Percentiles rank a stretch among this genome's conserved stretches.
Evolutionary conservation across 1,140 invertebrate genomes (phyloP).

Genomic region (Tetramorium alpestre): DNA sequence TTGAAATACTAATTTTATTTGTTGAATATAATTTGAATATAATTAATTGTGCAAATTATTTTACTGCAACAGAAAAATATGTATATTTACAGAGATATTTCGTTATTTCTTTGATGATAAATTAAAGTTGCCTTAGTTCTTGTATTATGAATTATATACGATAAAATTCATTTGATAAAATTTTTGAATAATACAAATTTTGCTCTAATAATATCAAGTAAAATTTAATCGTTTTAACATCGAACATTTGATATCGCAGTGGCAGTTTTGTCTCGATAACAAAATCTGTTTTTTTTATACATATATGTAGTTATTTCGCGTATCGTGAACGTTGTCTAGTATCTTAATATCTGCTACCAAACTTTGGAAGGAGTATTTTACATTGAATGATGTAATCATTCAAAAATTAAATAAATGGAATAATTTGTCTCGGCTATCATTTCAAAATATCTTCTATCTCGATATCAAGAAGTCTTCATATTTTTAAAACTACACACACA

Average conservation of each 20-base stretch:
- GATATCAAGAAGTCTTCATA: background rate
- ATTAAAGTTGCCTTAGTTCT: background rate
- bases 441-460: background rate
- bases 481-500: conserved; percentile 78
- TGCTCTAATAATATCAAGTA: too few relatives aligned
- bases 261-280: background rate
- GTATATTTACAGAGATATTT: background rate
- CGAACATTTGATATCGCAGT: too few relatives aligned
- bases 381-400: background rate
- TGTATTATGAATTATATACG: background rate
- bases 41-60: background rate
- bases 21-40: background rate
- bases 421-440: background rate
- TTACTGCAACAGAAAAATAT: background rate
- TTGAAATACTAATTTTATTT: background rate
- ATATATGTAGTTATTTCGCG: background rate
- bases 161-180: background rate
- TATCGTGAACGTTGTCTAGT: background rate
- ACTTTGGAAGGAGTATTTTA: background rate
- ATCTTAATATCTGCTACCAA: background rate
- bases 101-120: background rate
- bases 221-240: too few relatives aligned
- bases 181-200: background rate
- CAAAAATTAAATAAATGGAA: background rate
- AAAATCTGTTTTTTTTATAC: background rate